phyloP scores from a whole-genome alignment of 2,888 invertebrate species.

The Adelognathus sp. region DNA sequence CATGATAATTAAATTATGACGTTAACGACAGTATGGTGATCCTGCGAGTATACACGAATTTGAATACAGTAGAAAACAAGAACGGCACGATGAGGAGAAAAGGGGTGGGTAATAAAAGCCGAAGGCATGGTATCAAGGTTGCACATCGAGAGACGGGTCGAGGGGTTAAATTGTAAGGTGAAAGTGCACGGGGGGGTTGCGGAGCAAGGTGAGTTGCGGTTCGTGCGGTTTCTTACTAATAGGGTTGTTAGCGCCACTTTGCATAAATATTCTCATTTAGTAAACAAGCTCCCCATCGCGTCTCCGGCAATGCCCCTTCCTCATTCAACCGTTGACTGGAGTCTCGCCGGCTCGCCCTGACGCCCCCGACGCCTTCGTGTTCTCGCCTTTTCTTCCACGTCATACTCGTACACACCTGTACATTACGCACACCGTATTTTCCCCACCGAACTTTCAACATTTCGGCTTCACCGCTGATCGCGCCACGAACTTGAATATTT shows the following conservation, averaged over 20 bases:
- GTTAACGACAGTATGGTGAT: background rate
- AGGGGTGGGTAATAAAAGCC: constrained; percentile 4
- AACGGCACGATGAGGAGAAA: constrained; percentile 8
- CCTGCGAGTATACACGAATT: background rate
- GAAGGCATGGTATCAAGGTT: background rate
- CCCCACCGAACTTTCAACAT: background rate
- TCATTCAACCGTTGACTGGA: background rate
- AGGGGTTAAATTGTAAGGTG: background rate
- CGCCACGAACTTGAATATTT: too few relatives aligned
- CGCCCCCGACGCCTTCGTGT: constrained; percentile 1
- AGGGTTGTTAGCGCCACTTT: constrained; percentile 66
- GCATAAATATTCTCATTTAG: constrained; percentile 68
- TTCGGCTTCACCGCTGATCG: background rate
- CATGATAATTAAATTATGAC: background rate
- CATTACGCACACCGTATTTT: background rate
- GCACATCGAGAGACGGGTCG: background rate
- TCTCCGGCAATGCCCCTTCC: background rate
- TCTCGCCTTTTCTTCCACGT: background rate
- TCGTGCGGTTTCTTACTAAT: constrained; percentile 59
- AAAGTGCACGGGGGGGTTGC: background rate
- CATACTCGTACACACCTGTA: background rate
- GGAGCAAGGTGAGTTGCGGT: constrained; percentile 19
- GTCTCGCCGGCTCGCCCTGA: background rate
- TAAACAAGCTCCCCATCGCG: constrained; percentile 46
- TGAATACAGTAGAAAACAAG: background rate